A percentile compares a stretch with the other conserved stretches of the same genome.
phyloP scores from a whole-genome alignment of 2,888 invertebrate genomes.

The Andricus curvator region DNA sequence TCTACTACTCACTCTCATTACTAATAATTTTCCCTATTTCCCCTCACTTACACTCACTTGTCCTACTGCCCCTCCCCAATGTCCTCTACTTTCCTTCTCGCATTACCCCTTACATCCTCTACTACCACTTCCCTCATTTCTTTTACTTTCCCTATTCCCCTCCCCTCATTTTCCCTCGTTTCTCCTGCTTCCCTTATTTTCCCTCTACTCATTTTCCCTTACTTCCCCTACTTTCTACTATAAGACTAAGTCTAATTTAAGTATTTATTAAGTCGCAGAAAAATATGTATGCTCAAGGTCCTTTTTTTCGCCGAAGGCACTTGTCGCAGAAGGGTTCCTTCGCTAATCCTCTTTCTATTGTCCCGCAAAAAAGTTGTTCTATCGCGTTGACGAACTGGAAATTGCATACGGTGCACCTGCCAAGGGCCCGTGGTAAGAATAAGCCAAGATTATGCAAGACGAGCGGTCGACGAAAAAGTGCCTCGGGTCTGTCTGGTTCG shows the following conservation, averaged over 20 bases:
- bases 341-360: conserved; percentile 39
- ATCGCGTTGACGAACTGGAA: conserved; percentile 37
- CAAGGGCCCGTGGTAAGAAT: conserved; percentile 31
- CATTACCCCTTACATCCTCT: no score
- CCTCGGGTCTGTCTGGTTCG: not conserved
- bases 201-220: no score
- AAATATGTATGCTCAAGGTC: not conserved
- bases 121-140: no score
- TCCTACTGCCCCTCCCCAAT: no score
- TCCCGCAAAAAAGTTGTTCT: conserved; percentile 27
- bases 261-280: not conserved
- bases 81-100: no score
- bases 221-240: no score
- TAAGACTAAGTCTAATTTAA: not conserved
- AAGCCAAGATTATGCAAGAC: conserved; percentile 37
- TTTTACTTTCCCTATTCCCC: no score
- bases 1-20: no score
- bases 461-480: conserved; percentile 19
- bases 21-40: no score
- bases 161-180: no score
- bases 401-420: conserved; percentile 34
- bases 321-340: conserved; percentile 21
- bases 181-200: no score
- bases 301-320: conserved; percentile 29
- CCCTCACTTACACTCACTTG: no score